phyloP scores from a whole-genome alignment of 2,888 invertebrate genomes.

The Philonicus albiceps region DNA sequence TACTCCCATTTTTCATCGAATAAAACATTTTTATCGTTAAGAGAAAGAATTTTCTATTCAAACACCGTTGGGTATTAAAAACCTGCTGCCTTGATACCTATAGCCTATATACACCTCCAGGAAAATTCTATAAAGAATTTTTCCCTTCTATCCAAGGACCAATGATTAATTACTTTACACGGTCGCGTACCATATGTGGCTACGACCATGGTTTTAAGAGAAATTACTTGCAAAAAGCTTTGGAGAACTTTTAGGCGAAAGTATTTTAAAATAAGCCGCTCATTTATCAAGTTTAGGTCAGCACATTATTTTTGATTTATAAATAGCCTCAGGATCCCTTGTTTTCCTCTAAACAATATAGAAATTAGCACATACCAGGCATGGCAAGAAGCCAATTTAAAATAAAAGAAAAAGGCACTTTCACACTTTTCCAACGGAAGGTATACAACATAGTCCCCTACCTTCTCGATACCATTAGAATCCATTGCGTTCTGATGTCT shows the following conservation, averaged over 20 bases:
- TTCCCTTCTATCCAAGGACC: not conserved
- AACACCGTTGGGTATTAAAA: not conserved
- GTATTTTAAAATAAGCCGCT: constrained; percentile 31
- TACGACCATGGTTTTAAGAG: constrained; percentile 23
- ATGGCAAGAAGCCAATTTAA: not conserved
- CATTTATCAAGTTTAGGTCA: constrained; percentile 37
- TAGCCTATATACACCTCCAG: not conserved
- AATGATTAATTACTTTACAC: constrained; percentile 18
- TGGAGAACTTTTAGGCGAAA: not conserved
- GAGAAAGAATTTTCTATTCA: not conserved
- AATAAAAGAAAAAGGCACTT: not conserved
- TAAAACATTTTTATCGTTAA: not conserved
- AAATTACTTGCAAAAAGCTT: constrained; percentile 28
- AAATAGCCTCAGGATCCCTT: not conserved
- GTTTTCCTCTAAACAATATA: not conserved
- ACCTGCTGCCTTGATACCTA: not conserved
- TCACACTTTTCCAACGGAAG: not conserved
- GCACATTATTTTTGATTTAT: constrained; percentile 34
- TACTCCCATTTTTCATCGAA: not conserved
- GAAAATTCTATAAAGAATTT: not conserved
- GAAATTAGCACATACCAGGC: not conserved
- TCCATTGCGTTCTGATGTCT: not conserved
- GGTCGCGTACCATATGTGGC: constrained; percentile 12
- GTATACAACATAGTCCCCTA: not conserved
- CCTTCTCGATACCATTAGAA: not conserved